Evolutionary conservation across 2,113 vertebrate species (phyloP).

Genomic region (Aspiorhynchus laticeps): DNA sequence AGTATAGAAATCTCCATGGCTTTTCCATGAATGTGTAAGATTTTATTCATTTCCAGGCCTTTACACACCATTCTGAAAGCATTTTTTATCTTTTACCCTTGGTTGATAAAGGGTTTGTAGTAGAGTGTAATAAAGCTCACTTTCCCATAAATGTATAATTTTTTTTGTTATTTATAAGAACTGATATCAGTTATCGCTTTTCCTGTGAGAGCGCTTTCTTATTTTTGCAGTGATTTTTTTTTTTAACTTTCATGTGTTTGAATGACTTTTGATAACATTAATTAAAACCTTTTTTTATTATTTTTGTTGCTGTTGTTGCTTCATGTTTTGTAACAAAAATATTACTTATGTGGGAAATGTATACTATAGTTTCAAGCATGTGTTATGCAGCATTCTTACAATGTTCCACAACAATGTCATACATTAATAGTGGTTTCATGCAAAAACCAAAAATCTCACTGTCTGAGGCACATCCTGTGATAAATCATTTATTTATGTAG

Average conservation of each 20-base stretch:
- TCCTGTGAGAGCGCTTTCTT: constrained; percentile 1
- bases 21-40: constrained; percentile 5
- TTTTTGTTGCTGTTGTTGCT: constrained; percentile 35
- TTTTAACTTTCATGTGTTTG: constrained; percentile 64
- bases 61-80: neutral
- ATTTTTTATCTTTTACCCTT: neutral
- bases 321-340: neutral
- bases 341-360: neutral
- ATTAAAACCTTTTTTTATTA: constrained; percentile 65
- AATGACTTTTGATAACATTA: constrained; percentile 65
- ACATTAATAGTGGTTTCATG: neutral
- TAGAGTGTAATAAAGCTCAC: constrained; percentile 32
- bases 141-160: constrained; percentile 53
- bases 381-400: neutral
- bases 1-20: neutral
- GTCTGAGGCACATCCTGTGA: too few relatives aligned
- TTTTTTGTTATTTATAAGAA: constrained; percentile 74
- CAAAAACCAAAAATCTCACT: too few relatives aligned
- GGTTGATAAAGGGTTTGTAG: neutral
- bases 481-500: too few relatives aligned
- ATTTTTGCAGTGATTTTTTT: constrained; percentile 68
- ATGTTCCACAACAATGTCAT: neutral
- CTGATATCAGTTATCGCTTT: constrained; percentile 4
- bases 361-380: neutral
- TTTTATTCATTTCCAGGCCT: neutral